Conservation (phyloP, 1,140 invertebrate species). For the Anagrus nilaparvatae region DNA sequence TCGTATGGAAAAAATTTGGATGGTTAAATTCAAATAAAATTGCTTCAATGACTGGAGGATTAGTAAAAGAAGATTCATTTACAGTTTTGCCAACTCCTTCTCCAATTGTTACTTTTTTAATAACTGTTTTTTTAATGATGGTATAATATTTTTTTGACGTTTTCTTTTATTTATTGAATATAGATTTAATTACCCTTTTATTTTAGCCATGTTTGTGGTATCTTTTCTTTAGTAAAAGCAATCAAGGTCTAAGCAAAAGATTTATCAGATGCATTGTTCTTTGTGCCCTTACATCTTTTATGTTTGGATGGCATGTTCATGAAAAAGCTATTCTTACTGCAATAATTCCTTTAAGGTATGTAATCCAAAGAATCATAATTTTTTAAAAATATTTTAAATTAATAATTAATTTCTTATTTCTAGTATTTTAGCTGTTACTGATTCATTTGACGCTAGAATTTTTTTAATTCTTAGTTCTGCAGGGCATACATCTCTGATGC, state of each 20-base stretch:
- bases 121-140: constrained; percentile 67
- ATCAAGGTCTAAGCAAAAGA: constrained; percentile 33
- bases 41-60: constrained; percentile 74
- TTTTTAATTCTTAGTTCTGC: constrained; percentile 21
- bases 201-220: constrained; percentile 39
- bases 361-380: constrained; percentile 5
- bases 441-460: constrained; percentile 16
- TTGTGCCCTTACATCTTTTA: constrained; percentile 82
- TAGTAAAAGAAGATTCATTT: constrained; percentile 85
- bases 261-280: constrained; percentile 66
- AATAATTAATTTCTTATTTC: constrained; percentile 11
- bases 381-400: constrained; percentile 1
- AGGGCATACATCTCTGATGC: constrained; percentile 23
- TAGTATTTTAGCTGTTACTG: constrained; percentile 19
- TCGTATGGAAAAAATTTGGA: constrained; percentile 39
- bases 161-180: constrained; percentile 3
- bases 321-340: constrained; percentile 95
- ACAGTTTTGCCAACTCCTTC: constrained; percentile 70
- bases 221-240: constrained; percentile 25
- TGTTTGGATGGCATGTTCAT: constrained; percentile 99
- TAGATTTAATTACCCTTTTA: constrained; percentile 9
- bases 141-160: constrained; percentile 23
- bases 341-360: constrained; percentile 78
- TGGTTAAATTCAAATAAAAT: constrained; percentile 36
- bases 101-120: constrained; percentile 64